These are phyloP conservation scores for Cyanoramphus novaezelandiae DNA, from an alignment of 2,113 vertebrate genomes.

Conservation along the genomic window DNA sequence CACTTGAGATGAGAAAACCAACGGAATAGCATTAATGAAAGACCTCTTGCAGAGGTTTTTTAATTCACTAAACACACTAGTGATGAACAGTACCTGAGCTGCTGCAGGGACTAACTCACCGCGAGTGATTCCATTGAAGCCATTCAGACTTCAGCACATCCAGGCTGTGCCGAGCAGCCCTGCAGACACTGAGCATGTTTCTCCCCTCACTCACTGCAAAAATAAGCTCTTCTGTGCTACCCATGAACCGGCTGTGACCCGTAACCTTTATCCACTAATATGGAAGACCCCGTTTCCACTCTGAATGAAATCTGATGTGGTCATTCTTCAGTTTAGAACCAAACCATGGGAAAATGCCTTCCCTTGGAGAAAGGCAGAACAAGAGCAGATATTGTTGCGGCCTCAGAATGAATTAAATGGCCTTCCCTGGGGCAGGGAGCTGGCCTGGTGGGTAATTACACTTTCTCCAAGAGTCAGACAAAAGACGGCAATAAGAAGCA, in stretches of 20 bases:
- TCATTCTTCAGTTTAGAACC: not conserved
- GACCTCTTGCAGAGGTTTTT: not conserved
- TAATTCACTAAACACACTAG: not conserved
- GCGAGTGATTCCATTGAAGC: not conserved
- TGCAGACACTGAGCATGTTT: not conserved
- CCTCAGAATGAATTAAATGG: not conserved
- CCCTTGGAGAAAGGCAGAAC: slow-evolving; percentile 29
- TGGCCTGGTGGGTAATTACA: slow-evolving; percentile 41
- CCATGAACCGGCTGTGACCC: not conserved
- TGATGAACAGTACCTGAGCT: not conserved
- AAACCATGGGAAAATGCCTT: slow-evolving; percentile 20
- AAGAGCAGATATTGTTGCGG: slow-evolving; percentile 28
- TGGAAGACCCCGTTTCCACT: slow-evolving; percentile 15
- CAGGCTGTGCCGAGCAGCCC: not conserved
- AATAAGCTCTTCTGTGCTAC: not conserved
- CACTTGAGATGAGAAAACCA: not conserved
- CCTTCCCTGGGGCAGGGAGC: slow-evolving; percentile 21
- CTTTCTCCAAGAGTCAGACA: slow-evolving; percentile 42
- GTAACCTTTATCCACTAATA: not conserved
- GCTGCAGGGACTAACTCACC: not conserved
- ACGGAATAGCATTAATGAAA: not conserved
- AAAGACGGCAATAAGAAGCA: slow-evolving; percentile 14
- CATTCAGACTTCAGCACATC: not conserved
- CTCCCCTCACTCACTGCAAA: not conserved
- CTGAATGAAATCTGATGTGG: not conserved